These are phyloP conservation scores for Drosophila tropicalis DNA, from an alignment of 1,140 invertebrate genomes.

Conservation along the genomic window DNA sequence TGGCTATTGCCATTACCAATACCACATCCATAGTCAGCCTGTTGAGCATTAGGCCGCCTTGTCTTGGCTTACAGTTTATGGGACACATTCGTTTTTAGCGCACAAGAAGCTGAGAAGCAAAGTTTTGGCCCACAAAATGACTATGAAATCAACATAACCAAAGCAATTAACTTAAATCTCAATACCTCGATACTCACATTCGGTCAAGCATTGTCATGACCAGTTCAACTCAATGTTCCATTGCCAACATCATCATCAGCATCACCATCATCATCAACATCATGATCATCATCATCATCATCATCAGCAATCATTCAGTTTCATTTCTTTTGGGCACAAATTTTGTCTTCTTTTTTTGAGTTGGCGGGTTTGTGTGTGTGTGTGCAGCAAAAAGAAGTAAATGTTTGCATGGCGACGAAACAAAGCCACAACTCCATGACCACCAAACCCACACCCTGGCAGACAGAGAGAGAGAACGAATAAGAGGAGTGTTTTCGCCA, in stretches of 20 bases:
- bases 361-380: not conserved
- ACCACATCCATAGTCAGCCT: conserved; percentile 23
- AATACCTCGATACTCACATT: too few species aligned
- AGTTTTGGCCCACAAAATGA: conserved; percentile 19
- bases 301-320: not conserved
- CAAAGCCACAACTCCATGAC: conserved; percentile 36
- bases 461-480: conserved; percentile 20
- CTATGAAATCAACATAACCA: conserved; percentile 23
- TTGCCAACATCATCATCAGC: not conserved
- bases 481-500: conserved; percentile 4
- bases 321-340: conserved; percentile 1
- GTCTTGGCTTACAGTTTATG: conserved; percentile 35
- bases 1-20: not conserved
- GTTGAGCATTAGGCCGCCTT: conserved; percentile 35
- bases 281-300: not conserved
- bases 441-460: conserved; percentile 20
- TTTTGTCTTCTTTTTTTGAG: conserved; percentile 2
- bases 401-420: conserved; percentile 29
- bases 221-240: not conserved
- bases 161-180: conserved; percentile 1
- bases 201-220: too few species aligned
- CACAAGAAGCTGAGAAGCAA: not conserved
- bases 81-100: conserved; percentile 61
- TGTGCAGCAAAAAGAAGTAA: conserved; percentile 42
- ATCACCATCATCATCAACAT: not conserved